Percentiles rank a stretch among this genome's conserved stretches.
Conservation (phyloP, 53 echinoderm and acorn worm genomes). For the Crossaster papposus region DNA sequence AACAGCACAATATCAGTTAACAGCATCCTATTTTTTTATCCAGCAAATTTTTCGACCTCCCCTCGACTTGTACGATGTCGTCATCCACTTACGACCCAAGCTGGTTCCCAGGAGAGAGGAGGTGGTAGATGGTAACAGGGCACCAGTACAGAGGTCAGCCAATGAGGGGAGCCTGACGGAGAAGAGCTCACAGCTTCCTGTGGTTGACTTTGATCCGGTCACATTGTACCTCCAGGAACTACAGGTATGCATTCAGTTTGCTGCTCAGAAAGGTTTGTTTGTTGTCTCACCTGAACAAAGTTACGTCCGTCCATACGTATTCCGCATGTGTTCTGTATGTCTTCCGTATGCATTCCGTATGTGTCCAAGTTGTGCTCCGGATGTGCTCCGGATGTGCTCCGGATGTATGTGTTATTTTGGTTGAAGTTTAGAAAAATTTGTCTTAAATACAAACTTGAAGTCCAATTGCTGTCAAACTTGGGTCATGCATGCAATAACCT, state of each 20-base stretch:
- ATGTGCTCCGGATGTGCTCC: no score
- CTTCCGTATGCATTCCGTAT: no score
- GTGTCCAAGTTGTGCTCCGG: no score
- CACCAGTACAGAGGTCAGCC: constrained; percentile 21
- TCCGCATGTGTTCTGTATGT: no score
- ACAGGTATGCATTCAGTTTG: constrained; percentile 54
- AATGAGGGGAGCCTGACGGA: background rate
- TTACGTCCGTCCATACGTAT: no score
- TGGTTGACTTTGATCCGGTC: constrained; percentile 93
- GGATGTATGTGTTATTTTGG: no score
- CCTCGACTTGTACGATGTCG: constrained; percentile 84
- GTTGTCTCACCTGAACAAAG: no score
- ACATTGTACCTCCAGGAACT: constrained; percentile 77
- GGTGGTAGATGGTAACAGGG: constrained; percentile 59
- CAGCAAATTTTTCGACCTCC: constrained; percentile 98
- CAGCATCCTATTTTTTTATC: background rate
- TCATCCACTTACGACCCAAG: constrained; percentile 80
- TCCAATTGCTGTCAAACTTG: no score
- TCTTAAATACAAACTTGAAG: no score
- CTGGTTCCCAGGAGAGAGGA: constrained; percentile 77
- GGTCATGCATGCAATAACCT: no score
- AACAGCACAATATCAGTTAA: background rate
- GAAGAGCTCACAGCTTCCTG: constrained; percentile 62
- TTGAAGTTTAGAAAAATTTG: no score
- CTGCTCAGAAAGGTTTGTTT: background rate